Percentiles rank a stretch among this genome's conserved stretches.
phyloP scores from a whole-genome alignment of 2,113 vertebrate species.

The Tauraco erythrolophus region DNA sequence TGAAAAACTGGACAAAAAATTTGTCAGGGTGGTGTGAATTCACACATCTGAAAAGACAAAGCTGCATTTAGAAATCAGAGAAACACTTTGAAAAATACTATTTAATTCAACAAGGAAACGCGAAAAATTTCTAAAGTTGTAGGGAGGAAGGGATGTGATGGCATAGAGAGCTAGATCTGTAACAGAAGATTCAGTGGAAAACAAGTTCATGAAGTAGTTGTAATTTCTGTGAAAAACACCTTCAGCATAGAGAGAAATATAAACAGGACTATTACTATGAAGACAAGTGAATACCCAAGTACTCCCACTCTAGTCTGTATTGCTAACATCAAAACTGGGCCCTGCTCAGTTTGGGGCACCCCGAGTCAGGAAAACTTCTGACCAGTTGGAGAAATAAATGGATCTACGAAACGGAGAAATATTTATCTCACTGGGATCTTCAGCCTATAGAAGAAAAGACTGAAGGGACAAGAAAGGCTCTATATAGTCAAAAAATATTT shows the following conservation, averaged over 20 bases:
- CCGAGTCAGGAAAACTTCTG: neutral
- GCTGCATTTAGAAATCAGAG: neutral
- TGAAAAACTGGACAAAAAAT: neutral
- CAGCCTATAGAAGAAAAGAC: neutral
- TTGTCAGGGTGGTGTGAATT: neutral
- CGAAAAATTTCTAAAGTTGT: neutral
- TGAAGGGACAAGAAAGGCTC: neutral
- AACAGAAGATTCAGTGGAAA: neutral
- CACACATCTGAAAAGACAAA: neutral
- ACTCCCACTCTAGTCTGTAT: neutral
- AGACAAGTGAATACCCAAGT: neutral
- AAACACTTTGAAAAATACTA: neutral
- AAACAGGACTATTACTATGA: neutral
- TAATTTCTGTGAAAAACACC: neutral
- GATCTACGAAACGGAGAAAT: neutral
- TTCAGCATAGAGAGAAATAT: neutral
- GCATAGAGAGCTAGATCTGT: neutral
- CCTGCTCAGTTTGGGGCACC: neutral
- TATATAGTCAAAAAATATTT: neutral
- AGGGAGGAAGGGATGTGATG: neutral
- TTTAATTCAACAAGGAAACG: neutral
- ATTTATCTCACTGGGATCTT: neutral
- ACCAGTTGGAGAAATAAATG: neutral
- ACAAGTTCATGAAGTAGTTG: neutral
- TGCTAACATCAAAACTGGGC: neutral